A percentile compares a stretch with the other conserved stretches of the same genome.
phyloP scores from a whole-genome alignment of 2,797 vertebrate species.

The Remorina albescens region DNA sequence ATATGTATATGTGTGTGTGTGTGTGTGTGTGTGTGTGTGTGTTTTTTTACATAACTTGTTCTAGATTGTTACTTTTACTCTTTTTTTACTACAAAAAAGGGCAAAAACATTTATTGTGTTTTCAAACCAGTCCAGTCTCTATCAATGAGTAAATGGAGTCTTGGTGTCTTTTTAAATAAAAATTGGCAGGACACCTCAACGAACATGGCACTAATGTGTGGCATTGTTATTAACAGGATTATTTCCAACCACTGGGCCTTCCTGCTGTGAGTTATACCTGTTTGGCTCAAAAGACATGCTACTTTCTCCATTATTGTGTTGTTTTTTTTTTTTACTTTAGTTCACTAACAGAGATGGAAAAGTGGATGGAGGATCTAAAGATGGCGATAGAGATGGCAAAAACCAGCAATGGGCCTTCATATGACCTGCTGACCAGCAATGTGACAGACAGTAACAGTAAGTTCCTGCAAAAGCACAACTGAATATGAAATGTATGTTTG shows the following conservation, averaged over 20 bases:
- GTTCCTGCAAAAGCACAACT: constrained; percentile 22
- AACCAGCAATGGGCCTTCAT: constrained; percentile 87
- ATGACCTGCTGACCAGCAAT: constrained; percentile 87
- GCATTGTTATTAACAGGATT: constrained; percentile 14
- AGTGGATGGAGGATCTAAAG: constrained; percentile 96
- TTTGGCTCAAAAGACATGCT: constrained; percentile 2
- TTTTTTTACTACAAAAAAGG: constrained; percentile 24
- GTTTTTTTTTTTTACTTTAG: constrained; percentile 77
- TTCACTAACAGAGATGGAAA: constrained; percentile 91
- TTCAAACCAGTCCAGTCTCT: constrained; percentile 12
- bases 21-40: no score
- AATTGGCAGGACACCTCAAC: constrained; percentile 36
- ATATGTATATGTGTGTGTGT: no score
- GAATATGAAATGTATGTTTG: background rate
- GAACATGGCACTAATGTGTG: constrained; percentile 16
- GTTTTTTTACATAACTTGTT: no score
- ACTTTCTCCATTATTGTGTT: constrained; percentile 14
- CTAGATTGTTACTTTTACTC: background rate
- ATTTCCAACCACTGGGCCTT: constrained; percentile 21
- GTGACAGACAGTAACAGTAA: constrained; percentile 92
- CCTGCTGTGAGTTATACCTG: constrained; percentile 12
- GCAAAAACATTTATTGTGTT: background rate
- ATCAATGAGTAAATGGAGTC: constrained; percentile 28
- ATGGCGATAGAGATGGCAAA: constrained; percentile 92
- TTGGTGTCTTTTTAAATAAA: constrained; percentile 8